Conservation (phyloP, 2,797 vertebrate species). For the Takifugu ocellatus region DNA sequence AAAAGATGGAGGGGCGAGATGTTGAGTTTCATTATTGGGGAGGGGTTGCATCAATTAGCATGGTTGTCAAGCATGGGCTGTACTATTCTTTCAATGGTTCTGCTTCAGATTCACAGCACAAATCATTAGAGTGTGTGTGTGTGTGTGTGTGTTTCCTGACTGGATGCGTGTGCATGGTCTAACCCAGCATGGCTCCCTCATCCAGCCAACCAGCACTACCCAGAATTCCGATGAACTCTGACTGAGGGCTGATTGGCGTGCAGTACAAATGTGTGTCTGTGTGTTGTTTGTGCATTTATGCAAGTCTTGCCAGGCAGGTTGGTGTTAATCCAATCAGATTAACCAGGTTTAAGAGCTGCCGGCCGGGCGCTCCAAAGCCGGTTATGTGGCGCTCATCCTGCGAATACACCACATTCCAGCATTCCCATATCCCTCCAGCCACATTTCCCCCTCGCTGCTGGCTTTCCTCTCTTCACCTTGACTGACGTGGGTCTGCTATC, state of each 20-base stretch:
- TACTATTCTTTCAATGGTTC: slow-evolving; percentile 63
- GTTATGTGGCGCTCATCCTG: slow-evolving; percentile 67
- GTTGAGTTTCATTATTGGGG: slow-evolving; percentile 66
- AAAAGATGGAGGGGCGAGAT: slow-evolving; percentile 46
- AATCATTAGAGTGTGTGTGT: slow-evolving; percentile 48
- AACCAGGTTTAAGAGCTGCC: slow-evolving; percentile 72
- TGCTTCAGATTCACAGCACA: slow-evolving; percentile 69
- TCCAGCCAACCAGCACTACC: slow-evolving; percentile 34
- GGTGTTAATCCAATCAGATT: slow-evolving; percentile 83
- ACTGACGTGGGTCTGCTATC: no score
- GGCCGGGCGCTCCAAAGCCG: slow-evolving; percentile 65
- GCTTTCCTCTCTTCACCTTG: background rate
- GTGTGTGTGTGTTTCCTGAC: slow-evolving; percentile 20
- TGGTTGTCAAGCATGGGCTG: slow-evolving; percentile 63
- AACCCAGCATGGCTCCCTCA: slow-evolving; percentile 50
- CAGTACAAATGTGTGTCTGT: slow-evolving; percentile 10
- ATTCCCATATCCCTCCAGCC: slow-evolving; percentile 40
- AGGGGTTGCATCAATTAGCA: slow-evolving; percentile 65
- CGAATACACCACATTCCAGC: slow-evolving; percentile 27
- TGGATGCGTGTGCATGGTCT: slow-evolving; percentile 37
- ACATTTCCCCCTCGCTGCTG: background rate
- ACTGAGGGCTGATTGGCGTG: slow-evolving; percentile 43
- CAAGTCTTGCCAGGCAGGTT: slow-evolving; percentile 62
- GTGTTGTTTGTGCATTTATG: slow-evolving; percentile 13
- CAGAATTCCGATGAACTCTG: slow-evolving; percentile 59